These are phyloP conservation scores for Acipenser oxyrinchus DNA, from an alignment of 2,797 vertebrate genomes.

Conservation along the genomic window DNA sequence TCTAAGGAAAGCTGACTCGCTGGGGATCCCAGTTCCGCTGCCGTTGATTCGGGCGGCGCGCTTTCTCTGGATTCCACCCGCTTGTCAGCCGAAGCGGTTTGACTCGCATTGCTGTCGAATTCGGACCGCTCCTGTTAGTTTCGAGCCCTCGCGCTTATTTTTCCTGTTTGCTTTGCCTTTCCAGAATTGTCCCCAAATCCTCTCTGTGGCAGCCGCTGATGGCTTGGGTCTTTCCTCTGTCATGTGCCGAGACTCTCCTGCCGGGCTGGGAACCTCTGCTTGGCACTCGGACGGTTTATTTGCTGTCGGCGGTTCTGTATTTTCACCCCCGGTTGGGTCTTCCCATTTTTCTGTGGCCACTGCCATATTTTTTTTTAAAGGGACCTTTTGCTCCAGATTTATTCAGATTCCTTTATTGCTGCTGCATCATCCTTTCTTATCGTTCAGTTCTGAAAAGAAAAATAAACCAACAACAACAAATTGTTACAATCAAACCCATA, in stretches of 20 bases:
- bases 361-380: conserved; percentile 41
- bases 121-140: conserved; percentile 21
- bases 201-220: conserved; percentile 27
- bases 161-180: conserved; percentile 64
- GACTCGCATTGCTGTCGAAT: not conserved
- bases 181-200: conserved; percentile 65
- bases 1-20: too few species aligned
- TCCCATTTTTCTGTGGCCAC: conserved; percentile 44
- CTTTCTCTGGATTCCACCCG: conserved; percentile 24
- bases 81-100: conserved; percentile 12
- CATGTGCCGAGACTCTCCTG: conserved; percentile 31
- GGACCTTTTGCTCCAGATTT: too few species aligned
- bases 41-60: too few species aligned
- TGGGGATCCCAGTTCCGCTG: too few species aligned
- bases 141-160: conserved; percentile 58
- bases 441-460: too few species aligned
- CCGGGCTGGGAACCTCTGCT: conserved; percentile 27
- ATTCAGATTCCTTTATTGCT: too few species aligned
- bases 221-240: conserved; percentile 49
- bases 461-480: too few species aligned
- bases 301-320: conserved; percentile 32
- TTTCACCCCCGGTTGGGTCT: conserved; percentile 51
- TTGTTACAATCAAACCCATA: too few species aligned
- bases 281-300: conserved; percentile 23
- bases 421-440: too few species aligned